Percentiles rank a stretch among this genome's conserved stretches.
Conservation (phyloP, 2,888 invertebrate genomes). For the Xestobium rufovillosum region DNA sequence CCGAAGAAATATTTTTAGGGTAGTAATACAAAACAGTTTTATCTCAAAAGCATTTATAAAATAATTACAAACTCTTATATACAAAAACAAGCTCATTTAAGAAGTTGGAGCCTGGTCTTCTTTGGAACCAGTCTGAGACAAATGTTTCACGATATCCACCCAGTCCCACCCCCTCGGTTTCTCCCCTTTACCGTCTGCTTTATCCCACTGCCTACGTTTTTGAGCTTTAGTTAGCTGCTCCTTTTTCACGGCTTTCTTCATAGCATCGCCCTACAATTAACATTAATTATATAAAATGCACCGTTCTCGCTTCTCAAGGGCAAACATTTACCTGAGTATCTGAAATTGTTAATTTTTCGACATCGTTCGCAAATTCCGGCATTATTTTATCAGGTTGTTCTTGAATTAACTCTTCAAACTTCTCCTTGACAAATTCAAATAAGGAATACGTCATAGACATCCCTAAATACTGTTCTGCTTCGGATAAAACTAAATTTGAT, state of each 20-base stretch:
- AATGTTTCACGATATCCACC: constrained; percentile 93
- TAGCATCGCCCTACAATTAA: constrained; percentile 36
- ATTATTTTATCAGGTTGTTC: constrained; percentile 63
- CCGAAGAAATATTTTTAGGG: too few relatives aligned
- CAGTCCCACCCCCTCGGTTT: constrained; percentile 87
- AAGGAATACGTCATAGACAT: constrained; percentile 92
- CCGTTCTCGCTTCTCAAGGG: too few relatives aligned
- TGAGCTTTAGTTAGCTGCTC: constrained; percentile 88
- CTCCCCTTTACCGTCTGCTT: constrained; percentile 72
- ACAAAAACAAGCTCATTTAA: constrained; percentile 18
- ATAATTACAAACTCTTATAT: too few relatives aligned
- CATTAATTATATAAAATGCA: too few relatives aligned
- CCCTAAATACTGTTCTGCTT: constrained; percentile 77
- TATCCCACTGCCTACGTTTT: constrained; percentile 82
- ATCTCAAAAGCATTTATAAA: too few relatives aligned
- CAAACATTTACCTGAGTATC: constrained; percentile 10
- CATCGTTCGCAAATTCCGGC: constrained; percentile 3
- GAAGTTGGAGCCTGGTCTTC: constrained; percentile 36
- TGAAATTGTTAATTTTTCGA: constrained; percentile 1
- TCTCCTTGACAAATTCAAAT: constrained; percentile 86
- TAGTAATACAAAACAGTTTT: too few relatives aligned
- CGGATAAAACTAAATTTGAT: constrained; percentile 51
- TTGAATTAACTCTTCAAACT: constrained; percentile 59
- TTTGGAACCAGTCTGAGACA: constrained; percentile 69
- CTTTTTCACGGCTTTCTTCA: constrained; percentile 60